phyloP scores from a whole-genome alignment of 2,797 vertebrate genomes.

The Pipistrellus pygmaeus region DNA sequence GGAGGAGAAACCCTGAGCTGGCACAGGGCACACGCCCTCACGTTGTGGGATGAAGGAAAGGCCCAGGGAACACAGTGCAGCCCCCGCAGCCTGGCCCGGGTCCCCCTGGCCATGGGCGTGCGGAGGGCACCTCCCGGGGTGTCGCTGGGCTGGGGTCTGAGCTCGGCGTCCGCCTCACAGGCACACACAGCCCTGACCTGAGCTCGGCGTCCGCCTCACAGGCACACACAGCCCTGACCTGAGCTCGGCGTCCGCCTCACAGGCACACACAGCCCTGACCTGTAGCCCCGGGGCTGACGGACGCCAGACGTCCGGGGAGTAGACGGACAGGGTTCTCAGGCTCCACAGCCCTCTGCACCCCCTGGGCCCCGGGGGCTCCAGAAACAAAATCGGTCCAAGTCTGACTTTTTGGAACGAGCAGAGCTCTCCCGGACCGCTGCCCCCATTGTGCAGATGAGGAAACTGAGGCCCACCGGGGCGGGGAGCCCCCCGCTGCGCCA shows the following conservation, averaged over 20 bases:
- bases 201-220: neutral
- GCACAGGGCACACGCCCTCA: neutral
- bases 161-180: neutral
- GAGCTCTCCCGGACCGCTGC: neutral
- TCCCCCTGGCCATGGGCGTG: accelerated
- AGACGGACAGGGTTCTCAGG: neutral
- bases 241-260: neutral
- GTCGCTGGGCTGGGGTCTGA: neutral
- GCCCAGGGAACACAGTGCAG: neutral
- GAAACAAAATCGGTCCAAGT: neutral
- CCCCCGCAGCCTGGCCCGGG: neutral
- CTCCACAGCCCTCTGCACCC: neutral
- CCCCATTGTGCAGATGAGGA: constrained; percentile 60
- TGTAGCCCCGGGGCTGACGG: neutral
- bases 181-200: neutral
- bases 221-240: neutral
- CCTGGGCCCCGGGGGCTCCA: neutral
- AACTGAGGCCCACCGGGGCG: neutral
- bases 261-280: neutral
- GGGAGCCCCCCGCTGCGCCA: no score
- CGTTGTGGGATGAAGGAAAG: neutral
- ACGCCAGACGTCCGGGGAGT: neutral
- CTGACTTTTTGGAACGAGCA: neutral
- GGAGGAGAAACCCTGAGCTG: neutral
- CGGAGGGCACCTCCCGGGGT: neutral